Percentiles rank a stretch among this genome's conserved stretches.
These are phyloP conservation scores for Dicaeum eximium DNA, from an alignment of 2,113 vertebrate genomes.

Conservation along the genomic window DNA sequence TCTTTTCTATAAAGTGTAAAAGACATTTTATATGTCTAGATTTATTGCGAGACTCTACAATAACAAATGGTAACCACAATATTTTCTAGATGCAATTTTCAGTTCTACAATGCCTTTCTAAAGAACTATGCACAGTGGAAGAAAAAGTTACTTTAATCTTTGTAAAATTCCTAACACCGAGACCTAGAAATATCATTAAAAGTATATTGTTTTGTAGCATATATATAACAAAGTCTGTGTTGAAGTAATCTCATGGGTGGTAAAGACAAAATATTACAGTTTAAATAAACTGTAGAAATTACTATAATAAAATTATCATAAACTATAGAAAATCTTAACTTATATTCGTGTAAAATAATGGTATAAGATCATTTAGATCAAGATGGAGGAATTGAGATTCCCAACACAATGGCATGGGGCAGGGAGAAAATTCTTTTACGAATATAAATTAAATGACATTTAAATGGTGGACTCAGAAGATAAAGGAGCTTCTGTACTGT, in stretches of 20 bases:
- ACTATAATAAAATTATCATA: background rate
- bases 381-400: background rate
- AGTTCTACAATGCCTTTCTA: background rate
- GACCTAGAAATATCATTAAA: background rate
- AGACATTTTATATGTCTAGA: background rate
- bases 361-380: background rate
- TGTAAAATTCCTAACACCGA: background rate
- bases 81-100: background rate
- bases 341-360: background rate
- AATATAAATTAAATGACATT: background rate
- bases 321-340: background rate
- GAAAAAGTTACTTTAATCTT: background rate
- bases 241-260: background rate
- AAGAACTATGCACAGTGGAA: background rate
- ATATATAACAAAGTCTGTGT: background rate
- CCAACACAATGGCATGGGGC: accelerated
- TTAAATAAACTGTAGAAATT: background rate
- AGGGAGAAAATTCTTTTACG: background rate
- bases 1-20: background rate
- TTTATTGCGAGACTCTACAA: background rate
- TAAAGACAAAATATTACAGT: background rate
- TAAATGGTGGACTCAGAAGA: background rate
- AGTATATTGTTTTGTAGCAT: background rate
- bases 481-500: background rate
- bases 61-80: background rate